These are phyloP conservation scores for Trichosurus vulpecula DNA, from an alignment of 2,797 vertebrate genomes.

Conservation along the genomic window DNA sequence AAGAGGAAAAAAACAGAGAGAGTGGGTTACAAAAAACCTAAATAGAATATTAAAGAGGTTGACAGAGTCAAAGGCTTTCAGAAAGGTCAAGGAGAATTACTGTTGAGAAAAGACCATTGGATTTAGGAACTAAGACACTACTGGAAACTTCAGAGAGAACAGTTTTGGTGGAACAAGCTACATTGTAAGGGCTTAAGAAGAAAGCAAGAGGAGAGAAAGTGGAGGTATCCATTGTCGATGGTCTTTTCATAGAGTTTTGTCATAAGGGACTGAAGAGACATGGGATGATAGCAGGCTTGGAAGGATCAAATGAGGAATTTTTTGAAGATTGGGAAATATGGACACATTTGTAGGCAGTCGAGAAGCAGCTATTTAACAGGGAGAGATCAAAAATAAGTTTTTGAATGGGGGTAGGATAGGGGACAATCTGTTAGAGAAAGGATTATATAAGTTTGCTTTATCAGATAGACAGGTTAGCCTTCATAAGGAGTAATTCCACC, in stretches of 20 bases:
- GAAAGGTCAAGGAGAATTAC: not conserved
- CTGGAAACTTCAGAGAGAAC: too few relatives aligned
- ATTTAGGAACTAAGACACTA: too few relatives aligned
- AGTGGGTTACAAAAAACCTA: not conserved
- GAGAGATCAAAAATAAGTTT: too few relatives aligned
- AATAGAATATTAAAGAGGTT: not conserved
- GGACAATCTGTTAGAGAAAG: too few relatives aligned
- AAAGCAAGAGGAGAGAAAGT: not conserved
- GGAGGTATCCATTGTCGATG: not conserved
- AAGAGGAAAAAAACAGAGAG: not conserved
- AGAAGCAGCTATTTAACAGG: too few relatives aligned
- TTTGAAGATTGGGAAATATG: not conserved
- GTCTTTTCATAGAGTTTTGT: not conserved
- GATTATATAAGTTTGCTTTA: too few relatives aligned
- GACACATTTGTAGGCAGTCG: too few relatives aligned
- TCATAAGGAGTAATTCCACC: too few relatives aligned
- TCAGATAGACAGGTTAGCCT: too few relatives aligned
- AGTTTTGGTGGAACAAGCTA: constrained; percentile 3
- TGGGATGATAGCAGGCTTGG: not conserved
- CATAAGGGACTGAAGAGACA: not conserved
- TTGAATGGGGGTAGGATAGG: too few relatives aligned
- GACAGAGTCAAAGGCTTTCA: not conserved
- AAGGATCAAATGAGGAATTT: not conserved
- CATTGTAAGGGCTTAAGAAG: not conserved
- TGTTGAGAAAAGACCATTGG: too few relatives aligned